Percentiles rank a stretch among this genome's conserved stretches.
These are phyloP conservation scores for Hippopotamus amphibius DNA, from an alignment of 2,113 vertebrate species.

Conservation along the genomic window DNA sequence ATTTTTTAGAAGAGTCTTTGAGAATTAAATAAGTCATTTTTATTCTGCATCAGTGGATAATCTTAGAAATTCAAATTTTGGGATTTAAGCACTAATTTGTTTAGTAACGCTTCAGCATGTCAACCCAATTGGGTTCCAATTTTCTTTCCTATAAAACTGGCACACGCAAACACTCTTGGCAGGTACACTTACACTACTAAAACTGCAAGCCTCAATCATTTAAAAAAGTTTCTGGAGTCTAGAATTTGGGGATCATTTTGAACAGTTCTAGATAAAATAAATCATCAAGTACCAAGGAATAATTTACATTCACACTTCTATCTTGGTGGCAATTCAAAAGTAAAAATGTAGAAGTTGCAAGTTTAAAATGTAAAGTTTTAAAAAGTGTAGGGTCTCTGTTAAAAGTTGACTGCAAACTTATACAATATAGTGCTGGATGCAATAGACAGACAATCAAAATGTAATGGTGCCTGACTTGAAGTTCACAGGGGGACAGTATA, in stretches of 20 bases:
- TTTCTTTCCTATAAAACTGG: conserved; percentile 41
- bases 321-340: neutral
- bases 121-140: neutral
- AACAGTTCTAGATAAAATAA: conserved; percentile 31
- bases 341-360: neutral
- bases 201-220: neutral
- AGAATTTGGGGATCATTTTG: neutral
- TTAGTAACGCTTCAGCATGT: neutral
- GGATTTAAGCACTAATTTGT: conserved; percentile 7
- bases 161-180: neutral
- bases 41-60: conserved; percentile 39
- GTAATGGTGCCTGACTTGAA: neutral
- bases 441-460: neutral
- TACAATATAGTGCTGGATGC: neutral
- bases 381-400: neutral
- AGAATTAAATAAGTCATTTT: conserved; percentile 7
- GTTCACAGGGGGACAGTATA: neutral
- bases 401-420: conserved; percentile 37
- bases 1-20: neutral
- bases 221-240: neutral
- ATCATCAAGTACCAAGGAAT: neutral
- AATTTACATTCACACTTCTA: conserved; percentile 37
- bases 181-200: neutral
- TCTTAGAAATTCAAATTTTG: neutral
- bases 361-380: conserved; percentile 47